Conservation (phyloP, 1,140 invertebrate genomes). For the Melipona quadrifasciata region DNA sequence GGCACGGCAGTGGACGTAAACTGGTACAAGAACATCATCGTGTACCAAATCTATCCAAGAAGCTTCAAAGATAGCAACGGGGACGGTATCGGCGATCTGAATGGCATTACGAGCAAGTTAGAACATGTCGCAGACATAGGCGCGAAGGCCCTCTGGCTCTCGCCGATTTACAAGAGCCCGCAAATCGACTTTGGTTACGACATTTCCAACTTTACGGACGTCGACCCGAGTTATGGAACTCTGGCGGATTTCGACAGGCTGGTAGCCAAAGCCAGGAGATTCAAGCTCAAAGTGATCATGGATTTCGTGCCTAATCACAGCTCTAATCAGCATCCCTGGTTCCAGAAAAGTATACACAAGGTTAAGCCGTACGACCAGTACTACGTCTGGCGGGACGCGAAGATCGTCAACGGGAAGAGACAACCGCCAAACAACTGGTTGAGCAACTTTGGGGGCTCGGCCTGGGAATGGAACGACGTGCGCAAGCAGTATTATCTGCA, state of each 20-base stretch:
- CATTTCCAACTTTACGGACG: constrained; percentile 84
- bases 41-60: constrained; percentile 91
- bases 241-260: constrained; percentile 84
- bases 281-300: constrained; percentile 80
- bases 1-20: not conserved
- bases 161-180: constrained; percentile 83
- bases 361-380: constrained; percentile 86
- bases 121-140: constrained; percentile 85
- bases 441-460: constrained; percentile 78
- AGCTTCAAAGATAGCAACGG: constrained; percentile 90
- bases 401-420: constrained; percentile 61
- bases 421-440: constrained; percentile 77
- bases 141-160: constrained; percentile 86
- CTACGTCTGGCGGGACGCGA: constrained; percentile 86
- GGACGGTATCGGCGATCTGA: constrained; percentile 90
- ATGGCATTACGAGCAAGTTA: constrained; percentile 84
- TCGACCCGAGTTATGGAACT: constrained; percentile 85
- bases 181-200: constrained; percentile 87
- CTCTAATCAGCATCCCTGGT: constrained; percentile 87
- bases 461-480: constrained; percentile 83
- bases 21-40: constrained; percentile 88
- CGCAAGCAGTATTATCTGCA: constrained; percentile 85
- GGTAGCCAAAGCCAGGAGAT: constrained; percentile 74
- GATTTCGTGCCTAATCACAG: constrained; percentile 91
- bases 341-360: constrained; percentile 83